Evolutionary conservation across 2,888 invertebrate genomes (phyloP), one percentile per base, ranked within the genome.

Genomic region (Athalia rosae): DNA sequence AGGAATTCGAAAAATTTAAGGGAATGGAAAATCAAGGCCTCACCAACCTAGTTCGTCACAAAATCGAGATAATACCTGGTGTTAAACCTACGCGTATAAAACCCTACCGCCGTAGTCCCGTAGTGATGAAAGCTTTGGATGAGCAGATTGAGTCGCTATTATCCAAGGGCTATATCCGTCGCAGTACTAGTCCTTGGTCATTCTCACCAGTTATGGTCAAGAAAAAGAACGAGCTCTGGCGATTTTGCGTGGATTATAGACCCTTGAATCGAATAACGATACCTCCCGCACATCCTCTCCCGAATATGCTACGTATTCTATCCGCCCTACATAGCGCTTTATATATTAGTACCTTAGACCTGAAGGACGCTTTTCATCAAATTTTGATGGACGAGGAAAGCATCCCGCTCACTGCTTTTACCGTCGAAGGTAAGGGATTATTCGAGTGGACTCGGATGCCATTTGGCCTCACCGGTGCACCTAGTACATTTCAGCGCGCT

Each of bases 341-440:
- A 50, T 64, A 76, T 11, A 79, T 76, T 4, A 78, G 78, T 9
- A 78, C 79, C 4, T 48, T 79, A 8, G 78, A 79, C n/a, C 66
- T 77, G 76, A 79, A 78, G 7, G 79, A 79, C 45, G 79, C 79
- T 45, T 80, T 79, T 58, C 77, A 80, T 43, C 80, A 83, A 58
- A 77, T 83, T 3, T 79, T 78, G 0, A 71, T 83, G 48, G 50
- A 77, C 3, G 11, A 41, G 6, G 43, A 58, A 1, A 79, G 80
- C 50, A 59, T 61, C 4, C 73, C 79, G 11, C 74, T 77, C 47
- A 81, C 82, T 0, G 79, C 80, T 0, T 82, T 82, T 28, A 76
- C 76, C 0, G 78, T 79, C 0, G 79, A 81, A 13, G 80, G 80
- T 0, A 79, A 76, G 43, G 80, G 81, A 0, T 58, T 80, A 7